phyloP scores from a whole-genome alignment of 2,113 vertebrate species.

The Dendropsophus ebraccatus region DNA sequence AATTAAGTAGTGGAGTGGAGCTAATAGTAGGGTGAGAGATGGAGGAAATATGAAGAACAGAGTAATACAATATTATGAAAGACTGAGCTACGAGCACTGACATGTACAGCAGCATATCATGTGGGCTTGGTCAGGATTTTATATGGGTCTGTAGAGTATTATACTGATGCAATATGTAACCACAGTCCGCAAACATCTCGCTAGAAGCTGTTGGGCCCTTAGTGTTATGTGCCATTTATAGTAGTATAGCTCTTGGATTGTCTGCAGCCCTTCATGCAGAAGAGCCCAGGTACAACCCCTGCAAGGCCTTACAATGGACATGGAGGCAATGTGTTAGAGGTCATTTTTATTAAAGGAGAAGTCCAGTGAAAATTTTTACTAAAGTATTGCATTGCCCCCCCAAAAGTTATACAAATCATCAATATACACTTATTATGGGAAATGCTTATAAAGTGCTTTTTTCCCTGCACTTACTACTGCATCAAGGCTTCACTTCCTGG shows the following conservation, averaged over 20 bases:
- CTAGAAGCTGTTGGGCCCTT: not conserved
- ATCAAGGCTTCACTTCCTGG: no score
- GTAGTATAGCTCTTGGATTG: not conserved
- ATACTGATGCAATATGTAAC: not conserved
- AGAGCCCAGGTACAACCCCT: not conserved
- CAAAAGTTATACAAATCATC: no score
- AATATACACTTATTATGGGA: no score
- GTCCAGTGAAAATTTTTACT: no score
- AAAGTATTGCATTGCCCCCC: no score
- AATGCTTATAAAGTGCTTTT: no score
- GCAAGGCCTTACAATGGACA: no score
- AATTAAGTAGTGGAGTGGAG: not conserved
- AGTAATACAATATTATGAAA: not conserved
- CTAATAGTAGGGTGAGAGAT: not conserved
- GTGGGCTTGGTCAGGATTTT: not conserved
- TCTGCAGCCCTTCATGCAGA: no score
- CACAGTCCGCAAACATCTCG: not conserved
- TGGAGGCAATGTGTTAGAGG: no score
- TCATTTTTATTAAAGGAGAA: no score
- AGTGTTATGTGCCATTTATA: not conserved
- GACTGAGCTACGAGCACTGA: not conserved
- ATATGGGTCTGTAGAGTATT: not conserved
- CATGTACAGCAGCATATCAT: not conserved
- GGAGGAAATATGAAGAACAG: not conserved
- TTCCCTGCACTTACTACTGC: no score